A percentile compares a stretch with the other conserved stretches of the same genome.
These are phyloP conservation scores for Heliconius hermathena DNA, from an alignment of 1,140 invertebrate species.

Conservation along the genomic window DNA sequence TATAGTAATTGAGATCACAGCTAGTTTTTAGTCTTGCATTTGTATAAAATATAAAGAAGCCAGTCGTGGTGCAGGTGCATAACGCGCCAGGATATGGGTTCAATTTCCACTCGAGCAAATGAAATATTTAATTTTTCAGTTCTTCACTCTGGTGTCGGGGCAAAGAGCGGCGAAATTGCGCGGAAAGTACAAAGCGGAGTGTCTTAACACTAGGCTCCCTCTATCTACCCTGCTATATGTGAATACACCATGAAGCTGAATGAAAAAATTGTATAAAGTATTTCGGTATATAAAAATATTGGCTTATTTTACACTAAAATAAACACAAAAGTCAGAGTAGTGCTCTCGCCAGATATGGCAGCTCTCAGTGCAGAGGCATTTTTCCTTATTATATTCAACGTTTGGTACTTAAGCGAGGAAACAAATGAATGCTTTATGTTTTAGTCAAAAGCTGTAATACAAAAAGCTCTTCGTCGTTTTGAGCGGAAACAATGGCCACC, in stretches of 20 bases:
- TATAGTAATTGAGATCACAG: not conserved
- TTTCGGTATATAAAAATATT: not conserved
- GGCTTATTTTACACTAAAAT: not conserved
- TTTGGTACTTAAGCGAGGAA: conserved; percentile 16
- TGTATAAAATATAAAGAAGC: no score
- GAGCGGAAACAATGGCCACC: conserved; percentile 23
- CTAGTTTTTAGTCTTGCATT: not conserved
- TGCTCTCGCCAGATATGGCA: not conserved
- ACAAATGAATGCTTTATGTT: conserved; percentile 28
- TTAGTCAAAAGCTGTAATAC: conserved; percentile 24
- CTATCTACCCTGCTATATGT: no score
- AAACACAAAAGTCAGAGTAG: not conserved
- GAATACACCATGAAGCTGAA: no score
- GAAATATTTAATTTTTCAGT: no score
- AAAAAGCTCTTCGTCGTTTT: conserved; percentile 27
- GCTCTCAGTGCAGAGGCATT: not conserved
- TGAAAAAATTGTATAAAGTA: not conserved
- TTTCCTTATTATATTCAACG: conserved; percentile 22
- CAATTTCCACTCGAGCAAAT: no score
- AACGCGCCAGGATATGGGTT: no score
- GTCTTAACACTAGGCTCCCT: no score
- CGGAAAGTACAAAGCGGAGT: no score
- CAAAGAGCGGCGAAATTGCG: no score
- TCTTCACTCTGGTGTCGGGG: no score
- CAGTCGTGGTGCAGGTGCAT: no score